phyloP scores from a whole-genome alignment of 2,113 vertebrate species.

The Burhinus oedicnemus region DNA sequence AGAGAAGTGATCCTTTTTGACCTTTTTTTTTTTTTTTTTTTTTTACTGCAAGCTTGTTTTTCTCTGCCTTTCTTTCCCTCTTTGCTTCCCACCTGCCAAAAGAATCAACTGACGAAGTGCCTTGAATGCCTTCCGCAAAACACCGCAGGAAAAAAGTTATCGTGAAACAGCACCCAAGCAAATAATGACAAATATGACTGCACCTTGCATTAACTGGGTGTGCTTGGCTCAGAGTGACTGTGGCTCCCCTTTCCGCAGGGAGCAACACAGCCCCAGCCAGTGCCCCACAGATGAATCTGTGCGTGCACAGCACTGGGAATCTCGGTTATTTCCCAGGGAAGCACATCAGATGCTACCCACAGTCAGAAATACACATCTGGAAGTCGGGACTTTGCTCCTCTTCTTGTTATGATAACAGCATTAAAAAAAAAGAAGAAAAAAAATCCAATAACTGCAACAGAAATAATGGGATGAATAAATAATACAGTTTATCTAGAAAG shows the following conservation, averaged over 20 bases:
- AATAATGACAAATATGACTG: not conserved
- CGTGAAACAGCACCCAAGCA: not conserved
- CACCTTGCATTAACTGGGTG: not conserved
- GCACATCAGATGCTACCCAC: not conserved
- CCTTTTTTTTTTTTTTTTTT: not conserved
- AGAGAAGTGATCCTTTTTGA: slow-evolving; percentile 30
- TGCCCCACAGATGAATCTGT: not conserved
- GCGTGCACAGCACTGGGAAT: not conserved
- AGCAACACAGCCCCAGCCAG: not conserved
- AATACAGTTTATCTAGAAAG: slow-evolving; percentile 19
- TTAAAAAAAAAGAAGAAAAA: not conserved
- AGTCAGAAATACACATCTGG: not conserved
- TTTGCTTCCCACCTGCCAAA: slow-evolving; percentile 42
- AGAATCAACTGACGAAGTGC: slow-evolving; percentile 23
- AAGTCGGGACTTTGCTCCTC: not conserved
- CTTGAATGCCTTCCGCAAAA: slow-evolving; percentile 1
- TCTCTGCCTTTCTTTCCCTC: slow-evolving; percentile 18
- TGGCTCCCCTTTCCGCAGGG: not conserved
- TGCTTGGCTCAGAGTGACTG: not conserved
- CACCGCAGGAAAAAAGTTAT: slow-evolving; percentile 14
- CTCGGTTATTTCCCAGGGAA: not conserved
- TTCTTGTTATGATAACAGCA: not conserved
- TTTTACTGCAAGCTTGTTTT: slow-evolving; percentile 12
- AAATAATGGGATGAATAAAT: slow-evolving; percentile 37
- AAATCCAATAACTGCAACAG: not conserved